A percentile compares a stretch with the other conserved stretches of the same genome.
Evolutionary conservation across 2,113 vertebrate species (phyloP).

Genomic region (Ardeotis arabs): DNA sequence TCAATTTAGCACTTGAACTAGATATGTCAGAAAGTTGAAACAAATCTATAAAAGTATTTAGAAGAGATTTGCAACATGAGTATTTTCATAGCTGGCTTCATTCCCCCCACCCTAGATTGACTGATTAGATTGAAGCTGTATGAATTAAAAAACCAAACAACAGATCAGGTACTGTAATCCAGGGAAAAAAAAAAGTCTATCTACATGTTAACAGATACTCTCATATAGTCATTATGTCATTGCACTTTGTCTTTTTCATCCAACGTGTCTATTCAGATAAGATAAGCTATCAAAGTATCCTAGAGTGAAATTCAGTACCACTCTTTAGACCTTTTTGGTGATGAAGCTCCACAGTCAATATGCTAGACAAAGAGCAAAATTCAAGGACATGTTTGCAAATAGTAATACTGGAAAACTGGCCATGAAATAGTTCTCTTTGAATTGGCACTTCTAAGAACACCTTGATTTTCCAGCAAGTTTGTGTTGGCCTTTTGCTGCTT

Average conservation of each 20-base stretch:
- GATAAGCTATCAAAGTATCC: neutral
- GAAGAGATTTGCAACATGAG: neutral
- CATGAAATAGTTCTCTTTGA: neutral
- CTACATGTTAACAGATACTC: neutral
- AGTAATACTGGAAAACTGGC: neutral
- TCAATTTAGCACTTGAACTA: conserved; percentile 36
- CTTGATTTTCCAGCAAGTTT: neutral
- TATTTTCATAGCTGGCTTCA: neutral
- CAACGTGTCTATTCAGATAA: neutral
- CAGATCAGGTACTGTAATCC: neutral
- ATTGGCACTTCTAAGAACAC: neutral
- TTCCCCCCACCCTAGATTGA: neutral
- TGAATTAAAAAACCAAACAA: neutral
- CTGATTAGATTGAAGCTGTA: neutral
- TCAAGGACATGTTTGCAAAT: neutral
- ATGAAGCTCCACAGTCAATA: neutral
- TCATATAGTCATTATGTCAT: neutral
- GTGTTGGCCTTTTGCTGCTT: neutral
- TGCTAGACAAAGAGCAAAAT: neutral
- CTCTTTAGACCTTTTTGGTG: neutral
- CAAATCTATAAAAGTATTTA: conserved; percentile 20
- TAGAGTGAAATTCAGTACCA: neutral
- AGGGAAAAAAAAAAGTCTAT: neutral
- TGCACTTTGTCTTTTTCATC: neutral
- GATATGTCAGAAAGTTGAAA: conserved; percentile 48